Evolutionary conservation across 2,113 vertebrate genomes (phyloP), one percentile per base, ranked within the genome.

Genomic region (Globicephala melas): DNA sequence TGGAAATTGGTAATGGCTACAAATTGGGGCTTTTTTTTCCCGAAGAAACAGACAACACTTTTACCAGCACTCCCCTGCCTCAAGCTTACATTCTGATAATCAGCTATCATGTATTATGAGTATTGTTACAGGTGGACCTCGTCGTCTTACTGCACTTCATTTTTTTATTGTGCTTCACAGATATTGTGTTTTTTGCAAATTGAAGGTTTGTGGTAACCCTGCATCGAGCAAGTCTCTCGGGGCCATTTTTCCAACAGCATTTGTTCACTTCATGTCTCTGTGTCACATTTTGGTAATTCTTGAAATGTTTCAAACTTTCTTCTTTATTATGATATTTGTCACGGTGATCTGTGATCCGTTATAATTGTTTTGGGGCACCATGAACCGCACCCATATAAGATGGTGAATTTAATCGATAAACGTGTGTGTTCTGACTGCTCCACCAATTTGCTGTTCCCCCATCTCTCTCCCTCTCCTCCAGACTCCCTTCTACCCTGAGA

Each of bases 91-190:
- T 8, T 20, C 25, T 74, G 10, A 26, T 55, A 1, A 20, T n/a
- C 8, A 6, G 1, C 58, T 31, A 0, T 9, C 18, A 1, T 20
- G 65, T 65, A 5, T 31, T 8, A 0, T 3, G 6, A 20, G 33
- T 21, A 33, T 62, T 25, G n/a, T n/a, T 33, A 36, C 33, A 38
- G 21, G n/a, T 23, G 58, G 33, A 36, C 4, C 20, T 36, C 7
- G 25, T 36, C 36, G 15, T 58, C 36, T 15, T 36, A 36, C 58
- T 26, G 12, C 13, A 25, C 18, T 36, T 79, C 1, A 0, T 12
- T 21, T 23, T 50, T 20, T 50, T 47, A 26, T 26, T 25, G 6
- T 55, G 20, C 74, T 77, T 77, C 2, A 9, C 28, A 33, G 9
- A 77, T 47, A 20, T 0, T 47, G 17, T 31, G 7, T 68, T n/a